These are phyloP conservation scores for Brachylomia viminalis DNA, from an alignment of 2,888 invertebrate genomes.

Conservation along the genomic window DNA sequence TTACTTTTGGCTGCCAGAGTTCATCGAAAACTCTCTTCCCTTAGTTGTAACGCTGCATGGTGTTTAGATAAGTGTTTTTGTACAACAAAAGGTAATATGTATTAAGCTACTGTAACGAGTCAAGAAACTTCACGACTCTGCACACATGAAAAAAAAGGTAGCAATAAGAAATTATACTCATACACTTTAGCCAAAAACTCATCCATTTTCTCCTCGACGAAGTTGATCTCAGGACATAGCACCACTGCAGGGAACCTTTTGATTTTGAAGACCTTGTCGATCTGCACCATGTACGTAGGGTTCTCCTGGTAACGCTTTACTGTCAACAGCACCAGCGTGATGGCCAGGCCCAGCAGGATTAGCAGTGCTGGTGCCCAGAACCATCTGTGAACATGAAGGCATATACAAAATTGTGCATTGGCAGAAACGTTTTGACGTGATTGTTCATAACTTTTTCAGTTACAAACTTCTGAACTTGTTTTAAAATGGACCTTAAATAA, in stretches of 20 bases:
- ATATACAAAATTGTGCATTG: neutral
- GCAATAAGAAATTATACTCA: constrained; percentile 46
- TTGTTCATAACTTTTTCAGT: too few relatives aligned
- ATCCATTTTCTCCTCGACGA: constrained; percentile 71
- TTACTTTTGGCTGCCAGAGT: too few relatives aligned
- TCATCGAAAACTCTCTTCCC: too few relatives aligned
- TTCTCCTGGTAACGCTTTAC: constrained; percentile 72
- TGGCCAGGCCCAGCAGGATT: constrained; percentile 69
- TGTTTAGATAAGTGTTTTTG: too few relatives aligned
- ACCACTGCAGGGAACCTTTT: constrained; percentile 76
- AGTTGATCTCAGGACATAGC: constrained; percentile 79
- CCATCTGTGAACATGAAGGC: constrained; percentile 66
- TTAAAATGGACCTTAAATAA: neutral
- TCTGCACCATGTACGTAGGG: constrained; percentile 75
- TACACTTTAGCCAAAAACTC: constrained; percentile 75
- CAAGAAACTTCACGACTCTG: neutral
- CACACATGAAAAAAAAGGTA: neutral
- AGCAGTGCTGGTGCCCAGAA: constrained; percentile 73
- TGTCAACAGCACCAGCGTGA: constrained; percentile 66
- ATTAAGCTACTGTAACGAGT: neutral
- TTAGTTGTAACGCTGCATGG: too few relatives aligned
- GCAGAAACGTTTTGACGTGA: neutral
- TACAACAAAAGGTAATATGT: too few relatives aligned
- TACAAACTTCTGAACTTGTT: neutral
- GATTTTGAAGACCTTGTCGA: constrained; percentile 46